Evolutionary conservation across 2,797 vertebrate genomes (phyloP), one percentile per base, ranked within the genome.

Genomic region (Molossus alvarezi): DNA sequence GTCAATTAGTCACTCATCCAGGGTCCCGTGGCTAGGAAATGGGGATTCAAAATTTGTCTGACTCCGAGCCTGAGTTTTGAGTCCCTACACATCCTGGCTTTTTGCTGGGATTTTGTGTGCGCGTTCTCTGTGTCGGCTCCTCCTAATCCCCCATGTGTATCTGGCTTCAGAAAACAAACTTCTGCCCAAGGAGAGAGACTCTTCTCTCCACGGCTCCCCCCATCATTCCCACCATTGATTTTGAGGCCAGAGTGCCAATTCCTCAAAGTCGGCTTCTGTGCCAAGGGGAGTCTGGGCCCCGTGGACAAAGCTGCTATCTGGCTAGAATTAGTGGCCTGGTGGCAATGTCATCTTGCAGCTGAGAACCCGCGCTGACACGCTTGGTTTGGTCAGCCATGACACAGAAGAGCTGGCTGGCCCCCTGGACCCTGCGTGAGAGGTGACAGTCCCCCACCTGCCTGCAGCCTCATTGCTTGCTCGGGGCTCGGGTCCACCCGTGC

Each of bases 111-210:
- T 84, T 55, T 62, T 84, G 6, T 76, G 65, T 88, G 55, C 45
- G 80, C 6, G 29, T 87, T 83, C 15, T 75, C n/a, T 33, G 23
- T 88, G 41, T 45, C 27, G 67, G 41, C n/a, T 62, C 1, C 33
- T 67, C 51, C 37, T 73, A 77, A 73, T 53, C 73, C 29, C 86
- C 91, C 17, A 33, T 57, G 69, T 90, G 62, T 85, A 62, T 69
- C 55, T n/a, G 25, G 29, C 62, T 89, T 57, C 37, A 91, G 37
- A 79, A 77, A 96, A 48, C 3, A 18, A 84, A 67, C 84, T 72
- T 73, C 51, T 77, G 27, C 37, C n/a, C 12, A 41, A 2, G 62
- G 57, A 73, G 65, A 73, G 65, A 69, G n/a, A 84, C 57, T 65
- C 53, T 25, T 29, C 25, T n/a, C 7, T 25, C 53, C n/a, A 15